Percentiles rank a stretch among this genome's conserved stretches.
Conservation (phyloP, 2,797 vertebrate species). For the Geotrypetes seraphini region DNA sequence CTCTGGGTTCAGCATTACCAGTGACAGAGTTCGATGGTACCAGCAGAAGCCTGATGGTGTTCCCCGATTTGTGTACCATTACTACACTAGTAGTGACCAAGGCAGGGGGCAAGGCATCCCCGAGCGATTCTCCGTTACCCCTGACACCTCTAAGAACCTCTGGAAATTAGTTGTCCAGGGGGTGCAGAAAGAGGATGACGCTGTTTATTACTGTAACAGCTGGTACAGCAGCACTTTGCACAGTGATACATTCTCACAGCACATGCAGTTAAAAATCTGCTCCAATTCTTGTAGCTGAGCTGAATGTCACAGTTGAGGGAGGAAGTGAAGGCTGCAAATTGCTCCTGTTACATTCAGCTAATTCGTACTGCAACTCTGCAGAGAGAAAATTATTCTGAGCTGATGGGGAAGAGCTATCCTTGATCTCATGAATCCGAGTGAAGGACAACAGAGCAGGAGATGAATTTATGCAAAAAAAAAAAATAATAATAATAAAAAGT, state of each 20-base stretch:
- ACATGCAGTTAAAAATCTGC: no score
- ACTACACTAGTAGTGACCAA: neutral
- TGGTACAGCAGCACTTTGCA: neutral
- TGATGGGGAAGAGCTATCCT: no score
- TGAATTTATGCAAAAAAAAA: no score
- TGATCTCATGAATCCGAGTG: no score
- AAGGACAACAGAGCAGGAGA: no score
- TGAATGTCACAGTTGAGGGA: no score
- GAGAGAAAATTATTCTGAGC: no score
- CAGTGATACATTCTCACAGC: neutral
- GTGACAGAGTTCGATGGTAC: neutral
- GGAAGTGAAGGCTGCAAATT: no score
- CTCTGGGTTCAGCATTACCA: accelerated
- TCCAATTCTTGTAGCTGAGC: no score
- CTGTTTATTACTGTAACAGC: neutral
- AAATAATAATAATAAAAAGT: no score
- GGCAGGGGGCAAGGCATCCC: neutral
- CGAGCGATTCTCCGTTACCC: neutral
- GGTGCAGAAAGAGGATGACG: neutral
- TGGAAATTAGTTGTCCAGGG: neutral
- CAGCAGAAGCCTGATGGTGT: neutral
- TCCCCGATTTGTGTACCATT: neutral
- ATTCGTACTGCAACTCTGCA: no score
- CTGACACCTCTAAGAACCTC: neutral
- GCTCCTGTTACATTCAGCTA: no score